Conservation (phyloP, 1,140 invertebrate genomes). For the Diabrotica virgifera region DNA sequence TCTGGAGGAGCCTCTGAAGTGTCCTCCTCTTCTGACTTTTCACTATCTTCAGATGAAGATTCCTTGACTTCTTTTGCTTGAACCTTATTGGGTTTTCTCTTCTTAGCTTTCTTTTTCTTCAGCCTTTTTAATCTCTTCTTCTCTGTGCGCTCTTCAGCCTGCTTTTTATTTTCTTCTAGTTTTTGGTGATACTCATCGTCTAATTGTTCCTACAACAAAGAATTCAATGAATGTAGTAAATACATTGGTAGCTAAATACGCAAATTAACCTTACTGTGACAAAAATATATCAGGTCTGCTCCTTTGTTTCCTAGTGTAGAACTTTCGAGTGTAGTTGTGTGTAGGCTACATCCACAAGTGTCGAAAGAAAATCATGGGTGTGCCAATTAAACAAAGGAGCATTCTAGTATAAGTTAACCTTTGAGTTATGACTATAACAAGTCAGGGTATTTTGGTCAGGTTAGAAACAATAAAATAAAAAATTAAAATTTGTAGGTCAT, state of each 20-base stretch:
- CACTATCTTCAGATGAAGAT: not conserved
- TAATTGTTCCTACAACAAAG: conserved; percentile 63
- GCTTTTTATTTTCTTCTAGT: conserved; percentile 73
- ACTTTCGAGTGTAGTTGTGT: no score
- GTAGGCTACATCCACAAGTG: no score
- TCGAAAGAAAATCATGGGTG: no score
- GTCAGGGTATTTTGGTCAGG: no score
- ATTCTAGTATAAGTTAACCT: no score
- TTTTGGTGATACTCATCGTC: conserved; percentile 81
- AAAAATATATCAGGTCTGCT: no score
- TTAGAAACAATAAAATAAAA: no score
- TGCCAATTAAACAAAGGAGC: no score
- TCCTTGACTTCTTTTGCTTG: not conserved
- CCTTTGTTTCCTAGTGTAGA: no score
- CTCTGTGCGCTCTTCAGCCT: conserved; percentile 75
- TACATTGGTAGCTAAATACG: not conserved
- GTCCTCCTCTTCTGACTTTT: not conserved
- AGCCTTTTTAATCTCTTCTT: conserved; percentile 82
- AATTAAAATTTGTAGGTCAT: no score
- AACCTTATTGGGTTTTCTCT: conserved; percentile 27
- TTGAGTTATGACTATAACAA: no score
- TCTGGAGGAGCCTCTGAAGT: not conserved
- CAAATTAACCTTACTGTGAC: no score
- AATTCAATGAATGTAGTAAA: conserved; percentile 15
- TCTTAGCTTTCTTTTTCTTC: conserved; percentile 67